Base-by-base conservation (phyloP, 2,113 vertebrate species). In the Varanus salvator region DNA sequence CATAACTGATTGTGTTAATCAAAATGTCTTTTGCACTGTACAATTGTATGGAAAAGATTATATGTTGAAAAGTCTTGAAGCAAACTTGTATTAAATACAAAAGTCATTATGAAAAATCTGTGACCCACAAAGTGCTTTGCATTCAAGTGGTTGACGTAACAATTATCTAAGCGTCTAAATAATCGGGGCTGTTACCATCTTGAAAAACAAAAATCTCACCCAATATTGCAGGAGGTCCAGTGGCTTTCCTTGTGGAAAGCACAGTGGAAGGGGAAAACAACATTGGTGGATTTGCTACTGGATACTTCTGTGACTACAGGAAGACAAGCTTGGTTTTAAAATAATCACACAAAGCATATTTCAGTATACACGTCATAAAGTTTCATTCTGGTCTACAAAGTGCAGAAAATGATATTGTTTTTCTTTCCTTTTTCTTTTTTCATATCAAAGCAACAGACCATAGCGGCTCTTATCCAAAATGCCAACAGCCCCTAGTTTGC, bases 271-370 rank as follows among this genome's bases (percentile, higher is more conserved):
- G 95, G 97, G 96, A 95, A 98, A 97, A 97, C 93, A 97, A 97
- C 92, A 96, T 94, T 96, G 97, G 96, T 96, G 96, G 96, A 96
- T 96, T 97, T 98, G 97, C 97, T 98, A 97, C 97, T 97, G 96
- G 97, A 97, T 97, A 98, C 97, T 66, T 97, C 96, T 97, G 97
- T 97, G 97, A 98, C 97, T 96, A 97, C 97, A 98, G 98, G 98
- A 99, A 99, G 98, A 98, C 98, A 98, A 98, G 97, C 98, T 98
- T 95, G 96, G 97, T 98, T 98, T 92, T 57, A 68, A 86, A 91
- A 97, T 95, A 97, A 98, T 97, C 98, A 99, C 98, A 98, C 98
- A 97, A 98, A 99, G 97, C 98, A 98, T 97, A 97, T 98, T 95
- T 97, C 97, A 96, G 96, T 97, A 97, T 97, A 98, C 97, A 98